Evolutionary conservation across 2,888 invertebrate genomes (phyloP), one percentile per base, ranked within the genome.

Genomic region (Melieria crassipennis): DNA sequence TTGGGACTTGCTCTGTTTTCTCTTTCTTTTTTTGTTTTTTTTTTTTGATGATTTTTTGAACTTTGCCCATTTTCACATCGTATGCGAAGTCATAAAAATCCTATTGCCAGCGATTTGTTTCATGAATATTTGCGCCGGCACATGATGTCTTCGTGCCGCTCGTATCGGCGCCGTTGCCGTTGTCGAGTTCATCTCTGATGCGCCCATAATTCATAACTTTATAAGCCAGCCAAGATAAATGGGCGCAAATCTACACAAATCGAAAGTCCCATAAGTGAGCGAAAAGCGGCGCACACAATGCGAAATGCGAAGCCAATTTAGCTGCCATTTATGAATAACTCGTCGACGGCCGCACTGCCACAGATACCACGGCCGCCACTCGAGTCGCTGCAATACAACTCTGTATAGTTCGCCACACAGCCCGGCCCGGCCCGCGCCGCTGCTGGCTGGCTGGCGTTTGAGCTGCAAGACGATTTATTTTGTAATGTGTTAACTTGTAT

Each of bases 401-500:
- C 30, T 30, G 30, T 30, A 3, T 30, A 30, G 30, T 30, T 30
- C 30, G 3, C 30, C 30, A 30, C 30, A 30, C 30, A 3, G 42
- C 50, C 16, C 4, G 9, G 43, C 61, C n/a, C 9, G 13, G 7
- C 48, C 7, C 43, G 4, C 16, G 3, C 42, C 42, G 7, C 7
- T 47, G 13, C 10, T 52, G 13, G 9, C 52, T n/a, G 30, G 2
- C 30, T 30, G 30, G 30, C 30, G 30, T 30, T 30, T 30, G 30
- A 30, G 61, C 55, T 55, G 42, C 55, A 62, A 69, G 62, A 69
- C 81, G 83, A 83, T 83, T 84, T 83, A 83, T 83, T 72, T 76
- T 77, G 79, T 80, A 81, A 83, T 83, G 84, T 82, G 83, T 80
- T 81, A 84, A 83, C 81, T 83, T 84, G 82, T 81, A 79, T 83